These are phyloP conservation scores for Porites rus DNA, from an alignment of 92 coral and sea anemone genomes.

Conservation along the genomic window DNA sequence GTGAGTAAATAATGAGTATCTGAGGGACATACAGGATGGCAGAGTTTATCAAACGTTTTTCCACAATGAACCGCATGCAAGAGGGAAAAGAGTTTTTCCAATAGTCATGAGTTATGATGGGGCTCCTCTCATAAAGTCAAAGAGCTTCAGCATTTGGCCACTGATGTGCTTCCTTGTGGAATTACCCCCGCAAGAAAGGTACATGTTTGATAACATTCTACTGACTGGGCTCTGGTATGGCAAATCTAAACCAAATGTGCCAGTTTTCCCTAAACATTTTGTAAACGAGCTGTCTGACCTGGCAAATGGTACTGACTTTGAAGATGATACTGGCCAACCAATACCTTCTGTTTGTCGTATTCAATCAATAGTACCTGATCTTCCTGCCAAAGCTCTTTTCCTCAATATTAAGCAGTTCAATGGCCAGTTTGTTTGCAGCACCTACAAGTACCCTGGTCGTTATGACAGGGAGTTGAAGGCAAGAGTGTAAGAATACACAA, in stretches of 20 bases:
- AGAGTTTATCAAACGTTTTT: slow-evolving; percentile 28
- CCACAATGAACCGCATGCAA: neutral
- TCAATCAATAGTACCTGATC: slow-evolving; percentile 28
- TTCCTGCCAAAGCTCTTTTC: slow-evolving; percentile 25
- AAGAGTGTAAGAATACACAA: slow-evolving; percentile 4
- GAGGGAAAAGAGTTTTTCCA: slow-evolving; percentile 5
- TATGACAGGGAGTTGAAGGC: neutral
- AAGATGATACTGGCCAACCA: neutral
- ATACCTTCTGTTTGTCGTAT: neutral
- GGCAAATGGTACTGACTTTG: neutral
- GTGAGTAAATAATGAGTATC: neutral
- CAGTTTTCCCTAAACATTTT: neutral
- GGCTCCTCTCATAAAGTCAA: slow-evolving; percentile 45
- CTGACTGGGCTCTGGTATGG: slow-evolving; percentile 28
- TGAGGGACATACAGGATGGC: slow-evolving; percentile 49
- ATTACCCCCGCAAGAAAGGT: slow-evolving; percentile 22
- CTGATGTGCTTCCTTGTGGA: slow-evolving; percentile 48
- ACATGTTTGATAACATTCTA: slow-evolving; percentile 18
- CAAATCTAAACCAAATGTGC: neutral
- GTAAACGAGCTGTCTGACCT: neutral
- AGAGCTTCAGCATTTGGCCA: slow-evolving; percentile 43
- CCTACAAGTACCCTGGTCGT: slow-evolving; percentile 5
- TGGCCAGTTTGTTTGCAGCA: slow-evolving; percentile 11
- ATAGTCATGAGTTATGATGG: slow-evolving; percentile 30
- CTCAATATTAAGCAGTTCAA: slow-evolving; percentile 12